Conservation (phyloP, 2,113 vertebrate species). For the Corvus moneduloides region DNA sequence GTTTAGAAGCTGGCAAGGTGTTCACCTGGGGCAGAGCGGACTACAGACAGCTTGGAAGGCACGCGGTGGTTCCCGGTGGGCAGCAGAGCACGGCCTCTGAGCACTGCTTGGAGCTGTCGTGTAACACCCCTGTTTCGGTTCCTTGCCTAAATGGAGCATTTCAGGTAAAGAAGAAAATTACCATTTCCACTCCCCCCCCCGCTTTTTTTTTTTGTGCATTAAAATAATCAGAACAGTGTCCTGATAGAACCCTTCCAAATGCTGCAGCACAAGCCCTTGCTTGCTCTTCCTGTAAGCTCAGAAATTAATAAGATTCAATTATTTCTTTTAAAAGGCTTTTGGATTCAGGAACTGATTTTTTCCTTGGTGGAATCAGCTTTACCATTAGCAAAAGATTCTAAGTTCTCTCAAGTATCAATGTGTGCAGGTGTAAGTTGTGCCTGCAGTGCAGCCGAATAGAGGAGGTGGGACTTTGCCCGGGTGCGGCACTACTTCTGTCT, state of each 20-base stretch:
- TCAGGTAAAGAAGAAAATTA: conserved; percentile 73
- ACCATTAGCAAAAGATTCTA: not conserved
- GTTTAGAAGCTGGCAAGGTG: conserved; percentile 84
- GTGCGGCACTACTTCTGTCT: conserved; percentile 18
- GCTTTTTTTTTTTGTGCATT: not conserved
- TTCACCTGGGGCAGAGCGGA: conserved; percentile 90
- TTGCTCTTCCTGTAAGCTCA: not conserved
- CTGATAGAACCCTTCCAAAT: not conserved
- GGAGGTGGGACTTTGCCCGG: not conserved
- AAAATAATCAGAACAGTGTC: not conserved
- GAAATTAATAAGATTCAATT: not conserved
- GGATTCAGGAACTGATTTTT: not conserved
- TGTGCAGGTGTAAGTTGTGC: conserved; percentile 7
- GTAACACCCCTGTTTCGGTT: conserved; percentile 69
- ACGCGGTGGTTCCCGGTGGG: not conserved
- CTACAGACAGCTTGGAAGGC: conserved; percentile 89
- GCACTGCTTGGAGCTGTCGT: not conserved
- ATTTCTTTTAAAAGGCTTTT: not conserved
- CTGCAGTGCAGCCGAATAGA: not conserved
- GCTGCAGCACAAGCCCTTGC: not conserved
- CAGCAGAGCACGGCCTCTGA: not conserved
- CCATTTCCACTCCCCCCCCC: fast-evolving
- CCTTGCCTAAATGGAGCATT: conserved; percentile 78
- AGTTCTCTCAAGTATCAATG: not conserved
- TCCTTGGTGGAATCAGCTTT: not conserved